Conservation (phyloP, 2,888 invertebrate species). For the Peribatodes rhomboidaria region DNA sequence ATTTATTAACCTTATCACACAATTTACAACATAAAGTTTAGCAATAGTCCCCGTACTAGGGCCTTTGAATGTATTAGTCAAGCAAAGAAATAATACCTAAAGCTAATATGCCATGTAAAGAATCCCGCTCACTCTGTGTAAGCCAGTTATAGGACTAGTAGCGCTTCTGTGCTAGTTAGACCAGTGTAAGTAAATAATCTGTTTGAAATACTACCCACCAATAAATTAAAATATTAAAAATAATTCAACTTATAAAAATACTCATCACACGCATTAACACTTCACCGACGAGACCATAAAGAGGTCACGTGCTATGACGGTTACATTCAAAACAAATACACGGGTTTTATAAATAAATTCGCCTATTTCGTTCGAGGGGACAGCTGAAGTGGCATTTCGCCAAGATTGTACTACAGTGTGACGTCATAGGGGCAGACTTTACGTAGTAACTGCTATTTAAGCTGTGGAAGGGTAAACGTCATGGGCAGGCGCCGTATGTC, state of each 20-base stretch:
- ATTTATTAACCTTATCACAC: too few species aligned
- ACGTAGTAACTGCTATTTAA: neutral
- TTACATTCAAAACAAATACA: constrained; percentile 81
- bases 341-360: constrained; percentile 78
- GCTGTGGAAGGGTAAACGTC: constrained; percentile 40
- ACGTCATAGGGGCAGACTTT: constrained; percentile 42
- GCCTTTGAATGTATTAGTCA: too few species aligned
- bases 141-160: too few species aligned
- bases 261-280: constrained; percentile 32
- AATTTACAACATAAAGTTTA: too few species aligned
- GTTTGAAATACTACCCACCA: constrained; percentile 7
- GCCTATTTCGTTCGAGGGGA: constrained; percentile 61
- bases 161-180: neutral
- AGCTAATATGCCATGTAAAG: too few species aligned
- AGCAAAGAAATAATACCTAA: too few species aligned
- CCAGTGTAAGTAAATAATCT: constrained; percentile 3
- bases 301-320: constrained; percentile 64
- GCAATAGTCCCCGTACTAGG: too few species aligned
- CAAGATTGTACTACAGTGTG: constrained; percentile 55
- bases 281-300: constrained; percentile 39
- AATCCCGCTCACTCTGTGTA: too few species aligned
- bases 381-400: constrained; percentile 78
- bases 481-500: constrained; percentile 47
- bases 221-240: constrained; percentile 9
- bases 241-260: constrained; percentile 24